Evolutionary conservation across 1,140 invertebrate genomes (phyloP).

Genomic region (Eurosta solidaginis): DNA sequence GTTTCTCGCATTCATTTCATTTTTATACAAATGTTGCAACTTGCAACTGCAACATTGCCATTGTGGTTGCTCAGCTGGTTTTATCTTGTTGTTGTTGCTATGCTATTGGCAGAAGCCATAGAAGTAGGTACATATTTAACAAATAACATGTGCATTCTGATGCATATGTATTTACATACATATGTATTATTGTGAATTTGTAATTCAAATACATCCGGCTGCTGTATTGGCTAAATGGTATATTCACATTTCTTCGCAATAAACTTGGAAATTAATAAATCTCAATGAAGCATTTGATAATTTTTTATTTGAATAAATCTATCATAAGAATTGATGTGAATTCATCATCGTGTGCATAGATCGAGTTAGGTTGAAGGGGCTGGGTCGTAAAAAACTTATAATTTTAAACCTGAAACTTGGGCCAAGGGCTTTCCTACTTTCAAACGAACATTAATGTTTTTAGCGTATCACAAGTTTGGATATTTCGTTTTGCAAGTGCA

Average conservation of each 20-base stretch:
- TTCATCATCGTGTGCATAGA: too few species aligned
- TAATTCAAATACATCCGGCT: not conserved
- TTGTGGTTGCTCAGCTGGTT: constrained; percentile 1
- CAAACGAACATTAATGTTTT: not conserved
- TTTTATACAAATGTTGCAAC: constrained; percentile 12
- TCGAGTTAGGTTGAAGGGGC: not conserved
- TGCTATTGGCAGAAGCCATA: not conserved
- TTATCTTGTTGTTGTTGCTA: too few species aligned
- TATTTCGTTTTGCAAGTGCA: not conserved
- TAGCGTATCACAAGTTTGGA: not conserved
- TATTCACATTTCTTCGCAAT: constrained; percentile 16
- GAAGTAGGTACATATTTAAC: not conserved
- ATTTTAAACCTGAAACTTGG: not conserved
- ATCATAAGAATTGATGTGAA: too few species aligned
- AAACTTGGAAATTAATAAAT: constrained; percentile 25
- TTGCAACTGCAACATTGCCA: not conserved
- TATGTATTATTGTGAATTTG: not conserved
- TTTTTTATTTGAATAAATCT: constrained; percentile 5
- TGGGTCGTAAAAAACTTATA: not conserved
- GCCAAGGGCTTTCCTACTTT: not conserved
- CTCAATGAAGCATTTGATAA: not conserved
- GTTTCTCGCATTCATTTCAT: constrained; percentile 17
- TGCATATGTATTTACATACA: not conserved
- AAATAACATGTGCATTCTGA: not conserved
- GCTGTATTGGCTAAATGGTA: not conserved